Percentiles rank a stretch among this genome's conserved stretches.
Conservation (phyloP, 2,888 invertebrate species). For the Apotomis capreana region DNA sequence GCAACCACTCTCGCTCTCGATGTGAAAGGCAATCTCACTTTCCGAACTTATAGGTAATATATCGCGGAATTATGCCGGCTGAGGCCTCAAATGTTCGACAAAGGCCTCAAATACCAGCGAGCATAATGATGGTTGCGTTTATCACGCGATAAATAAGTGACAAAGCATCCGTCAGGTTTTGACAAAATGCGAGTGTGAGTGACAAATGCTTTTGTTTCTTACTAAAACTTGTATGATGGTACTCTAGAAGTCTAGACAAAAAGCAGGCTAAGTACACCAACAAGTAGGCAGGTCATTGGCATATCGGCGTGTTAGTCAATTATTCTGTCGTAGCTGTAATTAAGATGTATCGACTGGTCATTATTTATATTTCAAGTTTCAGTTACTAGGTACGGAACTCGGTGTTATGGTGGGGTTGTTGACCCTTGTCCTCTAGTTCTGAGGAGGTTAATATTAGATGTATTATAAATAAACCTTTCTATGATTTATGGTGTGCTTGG, state of each 20-base stretch:
- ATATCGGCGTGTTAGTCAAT: not conserved
- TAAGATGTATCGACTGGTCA: not conserved
- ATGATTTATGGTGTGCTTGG: too few relatives aligned
- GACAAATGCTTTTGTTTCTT: too few relatives aligned
- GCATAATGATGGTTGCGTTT: too few relatives aligned
- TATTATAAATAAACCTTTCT: not conserved
- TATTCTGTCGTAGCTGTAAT: not conserved
- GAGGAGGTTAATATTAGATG: not conserved
- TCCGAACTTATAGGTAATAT: not conserved
- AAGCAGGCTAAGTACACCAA: too few relatives aligned
- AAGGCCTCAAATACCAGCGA: too few relatives aligned
- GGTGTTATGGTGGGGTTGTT: not conserved
- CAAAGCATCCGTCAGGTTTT: too few relatives aligned
- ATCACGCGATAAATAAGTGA: too few relatives aligned
- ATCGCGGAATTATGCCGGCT: too few relatives aligned
- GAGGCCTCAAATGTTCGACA: too few relatives aligned
- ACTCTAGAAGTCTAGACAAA: too few relatives aligned
- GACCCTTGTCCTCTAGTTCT: not conserved
- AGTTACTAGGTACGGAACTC: not conserved
- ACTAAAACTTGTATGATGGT: too few relatives aligned
- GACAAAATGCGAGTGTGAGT: too few relatives aligned
- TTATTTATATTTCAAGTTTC: not conserved
- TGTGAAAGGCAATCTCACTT: conserved; percentile 7
- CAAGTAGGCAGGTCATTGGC: not conserved
- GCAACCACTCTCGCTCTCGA: conserved; percentile 22